A percentile compares a stretch with the other conserved stretches of the same genome.
Conservation (phyloP, 2,797 vertebrate species). For the Columba guinea region DNA sequence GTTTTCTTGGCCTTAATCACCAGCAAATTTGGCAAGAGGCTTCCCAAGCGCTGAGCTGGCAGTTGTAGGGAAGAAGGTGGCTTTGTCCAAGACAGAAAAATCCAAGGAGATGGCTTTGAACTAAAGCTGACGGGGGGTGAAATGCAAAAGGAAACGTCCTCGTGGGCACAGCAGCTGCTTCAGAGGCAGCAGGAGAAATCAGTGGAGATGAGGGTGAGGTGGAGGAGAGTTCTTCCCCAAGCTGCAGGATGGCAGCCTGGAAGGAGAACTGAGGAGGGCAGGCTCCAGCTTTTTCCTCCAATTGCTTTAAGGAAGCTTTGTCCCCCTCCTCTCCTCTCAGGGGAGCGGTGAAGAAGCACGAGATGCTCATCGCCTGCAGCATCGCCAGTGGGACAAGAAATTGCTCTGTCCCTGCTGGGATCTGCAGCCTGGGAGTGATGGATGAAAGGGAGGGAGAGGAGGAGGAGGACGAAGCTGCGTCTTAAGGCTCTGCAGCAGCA, state of each 20-base stretch:
- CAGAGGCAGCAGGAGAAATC: not conserved
- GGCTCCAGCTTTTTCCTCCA: not conserved
- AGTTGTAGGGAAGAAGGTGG: not conserved
- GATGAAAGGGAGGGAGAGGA: constrained; percentile 53
- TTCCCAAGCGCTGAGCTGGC: constrained; percentile 29
- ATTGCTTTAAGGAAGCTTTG: not conserved
- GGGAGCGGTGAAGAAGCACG: not conserved
- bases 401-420: constrained; percentile 1
- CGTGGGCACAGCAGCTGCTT: not conserved
- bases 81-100: constrained; percentile 44
- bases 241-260: not conserved
- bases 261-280: not conserved
- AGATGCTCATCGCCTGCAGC: not conserved
- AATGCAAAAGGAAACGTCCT: not conserved
- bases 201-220: not conserved
- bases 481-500: constrained; percentile 55
- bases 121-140: not conserved
- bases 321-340: not conserved
- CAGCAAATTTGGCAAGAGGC: constrained; percentile 49
- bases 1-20: constrained; percentile 42
- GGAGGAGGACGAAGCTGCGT: constrained; percentile 38
- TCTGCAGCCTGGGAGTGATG: constrained; percentile 9
- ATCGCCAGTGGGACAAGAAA: not conserved
- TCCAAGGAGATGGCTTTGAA: not conserved
- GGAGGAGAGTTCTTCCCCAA: not conserved